These are phyloP conservation scores for Branchipolynoe longqiensis DNA, from an alignment of 2,888 invertebrate species.

Conservation along the genomic window DNA sequence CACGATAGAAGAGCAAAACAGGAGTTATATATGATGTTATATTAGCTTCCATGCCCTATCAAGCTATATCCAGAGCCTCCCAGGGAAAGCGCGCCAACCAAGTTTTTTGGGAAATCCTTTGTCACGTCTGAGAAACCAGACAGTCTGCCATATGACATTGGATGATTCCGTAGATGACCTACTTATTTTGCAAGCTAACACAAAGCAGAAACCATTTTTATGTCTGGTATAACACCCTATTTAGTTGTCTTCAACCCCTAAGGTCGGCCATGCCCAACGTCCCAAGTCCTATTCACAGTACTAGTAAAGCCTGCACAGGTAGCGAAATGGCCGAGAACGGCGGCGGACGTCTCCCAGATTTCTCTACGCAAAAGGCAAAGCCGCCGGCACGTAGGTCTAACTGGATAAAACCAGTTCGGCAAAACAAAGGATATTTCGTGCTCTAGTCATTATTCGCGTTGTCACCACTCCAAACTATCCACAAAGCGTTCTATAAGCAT, in stretches of 20 bases:
- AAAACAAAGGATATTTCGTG: constrained; percentile 44
- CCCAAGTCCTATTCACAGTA: constrained; percentile 25
- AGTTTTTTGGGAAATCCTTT: constrained; percentile 23
- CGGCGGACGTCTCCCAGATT: not conserved
- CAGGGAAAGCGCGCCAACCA: constrained; percentile 15
- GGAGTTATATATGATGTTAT: not conserved
- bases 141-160: constrained; percentile 38
- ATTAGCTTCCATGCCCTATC: too few species aligned
- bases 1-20: not conserved
- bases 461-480: not conserved
- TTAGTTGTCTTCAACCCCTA: not conserved
- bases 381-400: constrained; percentile 39
- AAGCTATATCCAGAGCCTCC: not conserved
- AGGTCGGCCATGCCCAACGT: constrained; percentile 10
- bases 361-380: constrained; percentile 29
- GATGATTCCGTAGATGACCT: constrained; percentile 52
- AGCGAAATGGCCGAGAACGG: constrained; percentile 39
- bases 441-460: not conserved
- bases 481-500: not conserved
- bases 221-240: not conserved
- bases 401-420: constrained; percentile 51
- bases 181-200: constrained; percentile 37
- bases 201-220: not conserved
- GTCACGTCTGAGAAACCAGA: constrained; percentile 35
- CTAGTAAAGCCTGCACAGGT: constrained; percentile 6